Evolutionary conservation across 2,888 invertebrate species (phyloP), one percentile per base, ranked within the genome.

Genomic region (Theristus sp.): DNA sequence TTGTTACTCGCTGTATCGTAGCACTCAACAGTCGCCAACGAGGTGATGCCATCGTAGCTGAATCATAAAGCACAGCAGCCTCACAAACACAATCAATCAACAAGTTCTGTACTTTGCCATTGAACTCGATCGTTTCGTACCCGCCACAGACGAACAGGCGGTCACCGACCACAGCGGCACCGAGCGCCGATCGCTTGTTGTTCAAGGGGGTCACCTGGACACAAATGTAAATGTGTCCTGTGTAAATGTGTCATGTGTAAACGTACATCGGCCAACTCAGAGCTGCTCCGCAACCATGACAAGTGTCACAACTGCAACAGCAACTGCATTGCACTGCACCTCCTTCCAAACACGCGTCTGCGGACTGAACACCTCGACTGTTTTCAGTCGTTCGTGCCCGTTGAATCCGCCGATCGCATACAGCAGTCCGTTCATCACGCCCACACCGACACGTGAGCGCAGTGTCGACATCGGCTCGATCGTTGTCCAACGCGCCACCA

Each of bases 341-440:
- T 83, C 81, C 56, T 81, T 82, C 88, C 89, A 89, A 61, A 81
- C 79, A 69, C 82, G 82, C 49, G 79, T 79, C 61, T 80, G 78
- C 1, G 85, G 84, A 76, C 87, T 84, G 73, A 85, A 88, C 13
- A 86, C 84, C 76, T 89, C 89, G 1, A 88, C 88, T 0, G 87
- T 86, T 31, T 84, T 82, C 24, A 89, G 78, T 64, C 89, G 77
- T 71, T 88, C 87, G 56, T 81, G 80, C 0, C 89, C 89, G 74
- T 89, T 87, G 71, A 87, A 89, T 0, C 89, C 89, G 13, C 80
- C 80, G 71, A 89, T 85, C 1, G 87, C 88, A 67, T 77, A 72
- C 22, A 85, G 22, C 27, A 25, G 2, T 1, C 86, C 84, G 68
- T 84, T 81, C 69, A 87, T 80, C 0, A 88, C 87, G 26, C 87